These are phyloP conservation scores for Andrena camellia DNA, from an alignment of 2,888 invertebrate species.

Conservation along the genomic window DNA sequence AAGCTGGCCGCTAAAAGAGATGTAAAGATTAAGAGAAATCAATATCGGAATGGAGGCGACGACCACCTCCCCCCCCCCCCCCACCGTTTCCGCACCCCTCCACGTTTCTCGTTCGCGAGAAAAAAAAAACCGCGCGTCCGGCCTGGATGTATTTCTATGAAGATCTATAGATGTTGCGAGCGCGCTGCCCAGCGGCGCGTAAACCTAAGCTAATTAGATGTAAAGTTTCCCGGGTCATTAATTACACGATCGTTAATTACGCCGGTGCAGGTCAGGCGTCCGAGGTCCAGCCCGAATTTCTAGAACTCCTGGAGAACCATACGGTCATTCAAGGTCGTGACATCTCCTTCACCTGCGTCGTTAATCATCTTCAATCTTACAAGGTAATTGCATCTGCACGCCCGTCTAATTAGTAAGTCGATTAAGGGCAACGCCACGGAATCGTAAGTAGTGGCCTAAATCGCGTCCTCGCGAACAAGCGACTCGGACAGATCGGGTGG, in stretches of 20 bases:
- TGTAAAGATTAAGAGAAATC: slow-evolving; percentile 54
- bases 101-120: neutral
- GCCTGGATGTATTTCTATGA: neutral
- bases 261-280: slow-evolving; percentile 88
- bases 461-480: slow-evolving; percentile 54
- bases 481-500: slow-evolving; percentile 17
- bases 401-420: slow-evolving; percentile 68
- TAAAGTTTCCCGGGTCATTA: slow-evolving; percentile 59
- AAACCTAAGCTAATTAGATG: slow-evolving; percentile 47
- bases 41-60: slow-evolving; percentile 22
- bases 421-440: slow-evolving; percentile 66
- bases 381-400: slow-evolving; percentile 87
- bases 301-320: slow-evolving; percentile 93
- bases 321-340: slow-evolving; percentile 95
- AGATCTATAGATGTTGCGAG: neutral
- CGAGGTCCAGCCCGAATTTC: slow-evolving; percentile 91
- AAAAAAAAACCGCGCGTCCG: slow-evolving; percentile 15
- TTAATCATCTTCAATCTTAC: slow-evolving; percentile 94
- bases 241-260: slow-evolving; percentile 76
- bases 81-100: too few species aligned
- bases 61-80: too few species aligned
- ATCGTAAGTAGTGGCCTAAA: slow-evolving; percentile 56
- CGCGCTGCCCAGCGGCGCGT: neutral
- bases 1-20: slow-evolving; percentile 48
- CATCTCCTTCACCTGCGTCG: slow-evolving; percentile 95